A percentile compares a stretch with the other conserved stretches of the same genome.
phyloP scores from a whole-genome alignment of 2,797 vertebrate species.

The Myioborus melanocephalus region DNA sequence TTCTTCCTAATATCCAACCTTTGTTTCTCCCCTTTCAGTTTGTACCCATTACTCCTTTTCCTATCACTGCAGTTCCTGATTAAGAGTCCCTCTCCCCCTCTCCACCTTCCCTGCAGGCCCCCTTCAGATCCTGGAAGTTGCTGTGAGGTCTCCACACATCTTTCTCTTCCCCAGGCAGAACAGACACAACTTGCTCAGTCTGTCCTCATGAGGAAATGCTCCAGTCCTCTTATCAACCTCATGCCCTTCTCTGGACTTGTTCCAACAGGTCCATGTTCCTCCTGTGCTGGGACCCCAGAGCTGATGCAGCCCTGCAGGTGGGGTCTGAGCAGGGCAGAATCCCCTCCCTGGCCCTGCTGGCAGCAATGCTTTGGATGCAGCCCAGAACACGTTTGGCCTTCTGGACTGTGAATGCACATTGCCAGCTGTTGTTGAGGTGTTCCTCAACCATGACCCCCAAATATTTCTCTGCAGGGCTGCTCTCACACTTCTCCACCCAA shows the following conservation, averaged over 20 bases:
- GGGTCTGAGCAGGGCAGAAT: background rate
- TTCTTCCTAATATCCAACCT: background rate
- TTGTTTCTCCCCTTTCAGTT: background rate
- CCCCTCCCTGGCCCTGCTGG: background rate
- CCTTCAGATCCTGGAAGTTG: background rate
- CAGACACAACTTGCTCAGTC: background rate
- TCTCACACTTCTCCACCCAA: background rate
- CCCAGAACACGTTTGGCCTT: fast-evolving
- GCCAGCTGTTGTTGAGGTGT: background rate
- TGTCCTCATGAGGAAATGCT: background rate
- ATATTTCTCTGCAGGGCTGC: background rate
- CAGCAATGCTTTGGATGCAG: fast-evolving
- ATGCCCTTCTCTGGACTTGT: too few species aligned
- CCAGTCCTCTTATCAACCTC: background rate
- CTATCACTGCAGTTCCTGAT: background rate
- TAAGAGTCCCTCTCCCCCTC: background rate
- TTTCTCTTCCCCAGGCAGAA: background rate
- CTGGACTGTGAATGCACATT: background rate
- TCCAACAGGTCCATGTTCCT: background rate
- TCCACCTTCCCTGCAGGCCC: background rate
- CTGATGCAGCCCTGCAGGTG: background rate
- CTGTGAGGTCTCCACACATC: background rate
- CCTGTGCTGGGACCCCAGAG: background rate
- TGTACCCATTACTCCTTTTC: background rate
- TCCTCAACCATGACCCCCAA: background rate